Percentiles rank a stretch among this genome's conserved stretches.
Conservation (phyloP, 2,797 vertebrate genomes). For the Cossypha polioptera region DNA sequence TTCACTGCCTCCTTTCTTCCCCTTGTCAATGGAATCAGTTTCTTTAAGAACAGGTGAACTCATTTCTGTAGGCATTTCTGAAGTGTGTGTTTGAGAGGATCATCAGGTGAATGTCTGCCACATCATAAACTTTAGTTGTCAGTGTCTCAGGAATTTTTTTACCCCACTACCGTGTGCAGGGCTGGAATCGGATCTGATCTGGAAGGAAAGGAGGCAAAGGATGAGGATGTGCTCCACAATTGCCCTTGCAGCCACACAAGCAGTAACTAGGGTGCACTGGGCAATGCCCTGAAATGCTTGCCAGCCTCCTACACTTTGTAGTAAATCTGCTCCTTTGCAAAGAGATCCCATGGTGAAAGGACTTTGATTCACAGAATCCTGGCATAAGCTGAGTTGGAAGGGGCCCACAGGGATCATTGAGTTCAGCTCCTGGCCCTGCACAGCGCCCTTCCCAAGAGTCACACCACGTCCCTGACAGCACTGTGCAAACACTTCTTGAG, state of each 20-base stretch:
- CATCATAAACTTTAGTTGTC: neutral
- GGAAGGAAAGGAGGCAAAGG: neutral
- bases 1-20: neutral
- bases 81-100: neutral
- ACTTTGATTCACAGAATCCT: neutral
- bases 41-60: neutral
- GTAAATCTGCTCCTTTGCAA: neutral
- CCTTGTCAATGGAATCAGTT: neutral
- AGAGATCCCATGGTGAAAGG: neutral
- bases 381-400: neutral
- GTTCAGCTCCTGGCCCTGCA: neutral
- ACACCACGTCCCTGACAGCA: rapidly evolving
- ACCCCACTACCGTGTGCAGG: neutral
- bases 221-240: neutral
- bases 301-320: neutral
- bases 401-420: rapidly evolving
- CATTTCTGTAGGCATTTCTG: neutral
- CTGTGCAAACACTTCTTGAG: neutral
- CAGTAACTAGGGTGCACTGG: neutral
- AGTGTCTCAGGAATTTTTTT: neutral
- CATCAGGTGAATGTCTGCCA: neutral
- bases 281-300: neutral
- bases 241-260: neutral
- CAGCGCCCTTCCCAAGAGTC: neutral
- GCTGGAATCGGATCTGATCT: neutral